Evolutionary conservation across 2,888 invertebrate genomes (phyloP).

Genomic region (Lepetodrilus schrolli): DNA sequence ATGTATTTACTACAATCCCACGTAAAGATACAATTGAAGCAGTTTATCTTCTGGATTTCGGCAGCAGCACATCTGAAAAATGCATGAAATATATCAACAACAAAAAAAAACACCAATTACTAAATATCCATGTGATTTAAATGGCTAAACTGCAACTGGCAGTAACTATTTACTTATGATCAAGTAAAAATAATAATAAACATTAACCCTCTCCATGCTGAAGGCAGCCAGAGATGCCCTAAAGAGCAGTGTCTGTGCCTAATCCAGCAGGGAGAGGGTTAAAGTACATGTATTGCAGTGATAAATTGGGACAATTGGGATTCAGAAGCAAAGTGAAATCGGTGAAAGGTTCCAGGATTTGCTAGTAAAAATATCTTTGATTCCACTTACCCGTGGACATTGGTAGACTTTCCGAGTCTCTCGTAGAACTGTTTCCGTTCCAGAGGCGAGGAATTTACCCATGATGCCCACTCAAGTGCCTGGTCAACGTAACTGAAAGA

Average conservation of each 20-base stretch:
- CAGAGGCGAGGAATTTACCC: conserved; percentile 66
- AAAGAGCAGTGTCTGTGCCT: no score
- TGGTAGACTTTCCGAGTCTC: conserved; percentile 37
- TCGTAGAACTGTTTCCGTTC: conserved; percentile 65
- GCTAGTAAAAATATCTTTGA: no score
- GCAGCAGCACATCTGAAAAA: conserved; percentile 65
- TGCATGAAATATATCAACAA: no score
- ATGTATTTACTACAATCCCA: no score
- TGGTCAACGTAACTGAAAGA: conserved; percentile 63
- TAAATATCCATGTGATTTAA: no score
- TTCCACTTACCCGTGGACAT: conserved; percentile 46
- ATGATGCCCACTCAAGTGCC: conserved; percentile 67
- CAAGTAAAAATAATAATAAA: neutral
- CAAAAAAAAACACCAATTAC: neutral
- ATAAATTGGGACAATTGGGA: no score
- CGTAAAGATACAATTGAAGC: conserved; percentile 74
- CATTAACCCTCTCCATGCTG: neutral
- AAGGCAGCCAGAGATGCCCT: no score
- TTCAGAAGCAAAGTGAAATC: no score
- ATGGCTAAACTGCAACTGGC: no score
- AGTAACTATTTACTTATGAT: neutral
- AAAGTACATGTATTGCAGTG: neutral
- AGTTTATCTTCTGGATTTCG: conserved; percentile 69
- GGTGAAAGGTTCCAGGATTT: no score
- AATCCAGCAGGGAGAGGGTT: no score